Base-by-base conservation (phyloP, 2,113 vertebrate genomes). In the Saguinus imperator region DNA sequence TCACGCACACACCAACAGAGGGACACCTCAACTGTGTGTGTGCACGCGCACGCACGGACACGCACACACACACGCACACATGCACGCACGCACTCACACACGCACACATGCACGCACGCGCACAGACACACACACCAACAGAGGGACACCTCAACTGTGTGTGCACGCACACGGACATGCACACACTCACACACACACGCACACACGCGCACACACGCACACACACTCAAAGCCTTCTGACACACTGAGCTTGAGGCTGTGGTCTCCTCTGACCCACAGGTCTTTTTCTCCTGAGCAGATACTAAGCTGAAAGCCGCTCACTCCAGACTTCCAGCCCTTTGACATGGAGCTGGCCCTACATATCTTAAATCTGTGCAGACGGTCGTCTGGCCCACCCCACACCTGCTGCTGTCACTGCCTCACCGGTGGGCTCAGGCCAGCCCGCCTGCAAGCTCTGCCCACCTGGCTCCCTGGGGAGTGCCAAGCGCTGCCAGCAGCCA, bases 91-190 rank as follows among this genome's bases (percentile, higher is more conserved):
- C 37, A 40, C 37, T 3, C 37, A 40, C 37, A 40, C 37, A 40
- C 37, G 37, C 37, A 27, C 23, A 25, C 57, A 58, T 8, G 8
- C 45, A 48, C 45, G 18, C 21, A 3, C 23, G 1, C 10, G 8
- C 1, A 8, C 10, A 4, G 4, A 5, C 10, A 3, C 48, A 20
- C 6, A 21, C 25, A n/a, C n/a, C n/a, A n/a, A n/a, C n/a, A n/a
- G n/a, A n/a, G n/a, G n/a, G n/a, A n/a, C n/a, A n/a, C n/a, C n/a
- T n/a, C n/a, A n/a, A n/a, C n/a, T n/a, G n/a, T n/a, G n/a, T n/a
- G n/a, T n/a, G 2, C 58, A 27, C 58, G 27, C 58, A 61, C 11
- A 6, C 48, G 11, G 1, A 6, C 23, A 4, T 8, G 10, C 20
- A 25, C 58, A 27, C 48, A 8, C 58, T n/a, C n/a, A 27, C 58